Percentiles rank a stretch among this genome's conserved stretches.
phyloP scores from a whole-genome alignment of 2,797 vertebrate genomes.

The Poecilia velifera region DNA sequence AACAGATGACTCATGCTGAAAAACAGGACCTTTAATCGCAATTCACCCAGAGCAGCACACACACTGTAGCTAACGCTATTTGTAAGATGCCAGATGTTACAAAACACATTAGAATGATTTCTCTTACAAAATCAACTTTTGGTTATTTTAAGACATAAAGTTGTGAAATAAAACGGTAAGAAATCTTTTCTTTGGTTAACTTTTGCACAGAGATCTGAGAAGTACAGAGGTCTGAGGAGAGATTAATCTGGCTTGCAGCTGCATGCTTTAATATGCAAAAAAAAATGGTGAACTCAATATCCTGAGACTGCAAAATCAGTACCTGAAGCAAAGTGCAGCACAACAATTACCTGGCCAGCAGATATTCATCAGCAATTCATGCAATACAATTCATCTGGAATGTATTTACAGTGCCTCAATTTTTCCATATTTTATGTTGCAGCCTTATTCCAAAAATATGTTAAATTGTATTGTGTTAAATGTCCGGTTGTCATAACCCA shows the following conservation, averaged over 20 bases:
- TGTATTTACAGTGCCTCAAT: background rate
- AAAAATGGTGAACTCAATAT: constrained; percentile 18
- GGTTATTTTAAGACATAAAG: background rate
- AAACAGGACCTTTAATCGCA: background rate
- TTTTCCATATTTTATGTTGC: background rate
- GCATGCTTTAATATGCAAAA: constrained; percentile 9
- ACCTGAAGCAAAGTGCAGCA: constrained; percentile 13
- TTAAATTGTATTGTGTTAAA: too few species aligned
- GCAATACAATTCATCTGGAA: background rate
- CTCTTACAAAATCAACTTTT: background rate
- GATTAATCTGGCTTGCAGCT: constrained; percentile 12
- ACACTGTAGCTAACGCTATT: background rate
- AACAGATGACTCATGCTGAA: constrained; percentile 7
- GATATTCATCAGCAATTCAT: constrained; percentile 21
- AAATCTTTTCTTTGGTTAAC: background rate
- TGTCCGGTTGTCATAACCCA: too few species aligned
- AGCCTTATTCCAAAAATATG: too few species aligned
- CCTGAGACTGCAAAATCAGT: constrained; percentile 19
- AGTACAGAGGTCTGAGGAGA: background rate
- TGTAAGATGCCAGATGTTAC: background rate
- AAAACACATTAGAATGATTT: background rate
- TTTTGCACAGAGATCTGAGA: background rate
- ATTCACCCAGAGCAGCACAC: background rate
- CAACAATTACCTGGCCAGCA: constrained; percentile 6
- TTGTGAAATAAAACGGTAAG: background rate